Base-by-base conservation (phyloP, 2,888 invertebrate genomes). In the Bibio marci region DNA sequence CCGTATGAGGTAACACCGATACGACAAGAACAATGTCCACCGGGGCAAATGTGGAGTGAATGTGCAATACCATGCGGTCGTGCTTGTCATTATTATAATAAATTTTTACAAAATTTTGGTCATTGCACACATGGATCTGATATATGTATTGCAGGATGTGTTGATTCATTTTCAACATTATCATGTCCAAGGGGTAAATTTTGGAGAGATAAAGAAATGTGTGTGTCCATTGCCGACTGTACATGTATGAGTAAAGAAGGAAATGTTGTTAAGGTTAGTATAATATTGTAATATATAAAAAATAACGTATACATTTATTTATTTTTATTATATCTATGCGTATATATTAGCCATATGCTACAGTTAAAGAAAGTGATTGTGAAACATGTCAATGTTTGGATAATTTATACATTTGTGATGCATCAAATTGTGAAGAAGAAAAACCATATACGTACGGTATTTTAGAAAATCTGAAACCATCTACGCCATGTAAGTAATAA, bases 51-150 rank as follows among this genome's bases (percentile, higher is more conserved):
- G n/a, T 76, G 70, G 66, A 64, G 68, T 1, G 63, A 72, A 1
- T 87, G 87, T 52, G 80, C 79, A 0, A 72, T 76, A 49, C 66
- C 71, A 10, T 88, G 88, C 53, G 70, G 74, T 44, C 67, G 69
- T 42, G 62, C 81, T 2, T 88, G 88, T 51, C 64, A 73, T 38
- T 71, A 72, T 52, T 83, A 74, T 54, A 64, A 64, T 30, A 59
- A 66, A 27, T 26, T 5, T 5, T 28, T 38, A 17, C 15, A 27
- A 18, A 26, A 17, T n/a, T 30, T 13, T 11, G 40, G 38, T 8
- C 6, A 33, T n/a, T 61, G 61, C 35, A 47, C 51, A 28, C 44
- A 45, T 3, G 53, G 53, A 3, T 35, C 38, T 10, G 26, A 57
- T 22, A 50, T 53, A 22, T 61, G 61, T 39, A 51, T 53, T 34